Evolutionary conservation across 53 echinoderm and acorn worm genomes (phyloP), one percentile per base, ranked within the genome.

Genomic region (Apostichopus leukothele): DNA sequence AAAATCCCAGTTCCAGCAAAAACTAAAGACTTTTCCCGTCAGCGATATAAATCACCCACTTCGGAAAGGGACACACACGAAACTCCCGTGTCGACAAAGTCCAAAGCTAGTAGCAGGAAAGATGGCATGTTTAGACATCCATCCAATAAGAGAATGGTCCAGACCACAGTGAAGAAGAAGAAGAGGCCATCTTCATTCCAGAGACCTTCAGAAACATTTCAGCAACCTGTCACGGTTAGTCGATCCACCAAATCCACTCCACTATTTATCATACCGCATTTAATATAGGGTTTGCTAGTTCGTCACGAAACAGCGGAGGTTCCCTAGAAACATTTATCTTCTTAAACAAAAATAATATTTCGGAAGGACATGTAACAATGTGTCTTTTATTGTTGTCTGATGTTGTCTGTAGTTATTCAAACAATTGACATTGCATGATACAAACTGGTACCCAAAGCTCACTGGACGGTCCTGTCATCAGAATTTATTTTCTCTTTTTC

Each of bases 101-200:
- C 52, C 7, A 51, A 14, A n/a, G 0, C 39, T 39, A 51, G 12
- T n/a, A n/a, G 50, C 39, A 75, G 27, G 27, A 75, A 27, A 10
- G 39, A 79, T 18, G 50, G 16, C 7, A 53, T n/a, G 16, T 79
- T 53, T n/a, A 79, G 54, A 52, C 79, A 79, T 79, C 79, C 51
- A 19, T 14, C 53, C 5, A 53, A 18, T 4, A 79, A 53, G 18
- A 79, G 79, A 13, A 53, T 79, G 79, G 50, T 79, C 9, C 79
- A 79, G 79, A 79, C 79, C 51, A 53, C 79, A 39, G 79, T 79
- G 5, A 79, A 79, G 19, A 79, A 79, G 79, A 78, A 78, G 53
- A 78, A 50, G 53, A 52, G 18, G 16, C 16, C 78, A 10, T 39
- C 39, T 39, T 9, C 18, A 13, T 52, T 51, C 51, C 53, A 79